phyloP scores from a whole-genome alignment of 2,888 invertebrate genomes.

The Hermaeophaga mercurialis region DNA sequence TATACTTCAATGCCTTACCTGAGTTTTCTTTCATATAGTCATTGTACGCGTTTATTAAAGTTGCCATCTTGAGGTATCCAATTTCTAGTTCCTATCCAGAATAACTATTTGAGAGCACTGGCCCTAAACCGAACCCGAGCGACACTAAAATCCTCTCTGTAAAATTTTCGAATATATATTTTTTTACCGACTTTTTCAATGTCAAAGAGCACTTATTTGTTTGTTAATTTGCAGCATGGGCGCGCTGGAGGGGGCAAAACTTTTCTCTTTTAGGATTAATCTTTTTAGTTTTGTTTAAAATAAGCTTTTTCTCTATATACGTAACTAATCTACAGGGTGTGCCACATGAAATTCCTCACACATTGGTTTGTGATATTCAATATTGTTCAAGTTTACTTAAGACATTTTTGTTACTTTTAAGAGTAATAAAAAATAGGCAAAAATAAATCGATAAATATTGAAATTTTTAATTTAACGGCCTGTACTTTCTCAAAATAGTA shows the following conservation, averaged over 20 bases:
- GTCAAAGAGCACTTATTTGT: conserved; percentile 27
- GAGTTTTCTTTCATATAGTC: background rate
- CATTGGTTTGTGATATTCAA: too few relatives aligned
- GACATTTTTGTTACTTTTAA: too few relatives aligned
- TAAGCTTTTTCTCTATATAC: too few relatives aligned
- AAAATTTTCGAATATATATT: conserved; percentile 8
- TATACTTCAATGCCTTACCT: conserved; percentile 8
- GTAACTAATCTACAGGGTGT: too few relatives aligned
- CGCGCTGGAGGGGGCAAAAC: background rate
- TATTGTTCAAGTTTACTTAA: too few relatives aligned
- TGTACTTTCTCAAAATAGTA: too few relatives aligned
- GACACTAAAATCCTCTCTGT: conserved; percentile 6
- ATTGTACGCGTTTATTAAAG: background rate
- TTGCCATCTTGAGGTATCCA: background rate
- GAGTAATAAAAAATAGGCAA: too few relatives aligned
- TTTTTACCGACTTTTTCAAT: background rate
- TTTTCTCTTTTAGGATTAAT: too few relatives aligned
- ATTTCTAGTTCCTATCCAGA: background rate
- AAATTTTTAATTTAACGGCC: too few relatives aligned
- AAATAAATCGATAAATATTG: too few relatives aligned
- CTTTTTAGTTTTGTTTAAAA: too few relatives aligned
- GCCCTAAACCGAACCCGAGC: conserved; percentile 9
- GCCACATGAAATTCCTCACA: too few relatives aligned
- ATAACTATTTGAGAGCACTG: background rate
- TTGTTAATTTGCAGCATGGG: conserved; percentile 9